Evolutionary conservation across 2,113 vertebrate genomes (phyloP), one percentile per base, ranked within the genome.

Genomic region (Picathartes gymnocephalus): DNA sequence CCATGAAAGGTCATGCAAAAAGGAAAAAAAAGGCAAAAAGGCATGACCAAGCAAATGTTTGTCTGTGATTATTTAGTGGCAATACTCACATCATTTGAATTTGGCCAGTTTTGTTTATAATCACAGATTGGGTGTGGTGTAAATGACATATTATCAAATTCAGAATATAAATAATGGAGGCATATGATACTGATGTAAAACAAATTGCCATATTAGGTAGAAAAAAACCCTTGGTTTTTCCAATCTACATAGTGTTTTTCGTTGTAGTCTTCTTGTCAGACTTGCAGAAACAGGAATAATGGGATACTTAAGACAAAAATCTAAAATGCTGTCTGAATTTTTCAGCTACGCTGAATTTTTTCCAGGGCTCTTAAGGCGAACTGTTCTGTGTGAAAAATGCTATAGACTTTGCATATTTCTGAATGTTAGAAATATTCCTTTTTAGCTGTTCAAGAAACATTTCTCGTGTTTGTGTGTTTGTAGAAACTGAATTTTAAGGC

Each of bases 201-300:
- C 5, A 70, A 61, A 53, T 44, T 42, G 11, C 27, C 1, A 0
- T 12, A 19, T 39, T 24, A 57, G 33, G 12, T 57, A 51, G 45
- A 25, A 66, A 40, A 65, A 11, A 4, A 0, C 0, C 1, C 30
- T 31, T 35, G 2, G 0, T 27, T 79, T 86, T 82, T 80, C 35
- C 3, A 6, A 1, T 65, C 17, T 35, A 31, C 9, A 3, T 6
- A 5, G 9, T 82, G 25, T 45, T 83, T 89, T 83, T 35, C 17
- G 23, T 54, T 7, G 3, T 7, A 30, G 4, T 23, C 23, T 40
- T 77, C 48, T 47, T 61, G 48, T 45, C 23, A 70, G 40, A 54
- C 65, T 51, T 78, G n/a, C 56, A 66, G 66, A 71, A 61, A 42
- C 9, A 64, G 47, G 17, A 88, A 42, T 57, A 74, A 53, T 12